Conservation (phyloP, 2,797 vertebrate genomes). For the Epinephelus coioides region DNA sequence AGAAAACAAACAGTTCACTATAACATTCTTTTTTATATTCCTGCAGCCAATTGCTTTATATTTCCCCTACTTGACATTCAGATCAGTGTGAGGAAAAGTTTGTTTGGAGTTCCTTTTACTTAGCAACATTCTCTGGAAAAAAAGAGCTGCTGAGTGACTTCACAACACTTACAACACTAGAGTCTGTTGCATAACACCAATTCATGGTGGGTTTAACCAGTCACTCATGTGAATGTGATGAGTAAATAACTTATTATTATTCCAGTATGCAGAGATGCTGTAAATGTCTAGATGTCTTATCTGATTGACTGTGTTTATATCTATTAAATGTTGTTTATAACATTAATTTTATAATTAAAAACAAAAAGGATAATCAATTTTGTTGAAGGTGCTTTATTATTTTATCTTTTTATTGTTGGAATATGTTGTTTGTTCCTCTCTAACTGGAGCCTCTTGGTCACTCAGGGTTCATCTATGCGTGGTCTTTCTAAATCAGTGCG, state of each 20-base stretch:
- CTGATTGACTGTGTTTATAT: background rate
- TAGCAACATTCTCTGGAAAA: constrained; percentile 73
- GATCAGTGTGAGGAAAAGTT: constrained; percentile 60
- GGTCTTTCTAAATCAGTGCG: constrained; percentile 51
- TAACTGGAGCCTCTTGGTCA: constrained; percentile 43
- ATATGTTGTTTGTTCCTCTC: constrained; percentile 42
- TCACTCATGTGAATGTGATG: constrained; percentile 19
- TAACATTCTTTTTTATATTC: constrained; percentile 14
- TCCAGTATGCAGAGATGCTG: background rate
- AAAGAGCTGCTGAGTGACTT: constrained; percentile 52
- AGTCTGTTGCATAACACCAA: constrained; percentile 51
- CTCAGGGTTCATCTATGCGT: constrained; percentile 32
- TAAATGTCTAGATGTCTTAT: background rate
- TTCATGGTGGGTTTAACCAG: constrained; percentile 30
- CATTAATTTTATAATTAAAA: background rate
- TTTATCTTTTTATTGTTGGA: constrained; percentile 7
- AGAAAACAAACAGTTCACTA: background rate
- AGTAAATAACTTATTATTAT: background rate
- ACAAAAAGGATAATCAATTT: constrained; percentile 12
- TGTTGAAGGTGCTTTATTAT: constrained; percentile 2
- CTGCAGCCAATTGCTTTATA: constrained; percentile 49
- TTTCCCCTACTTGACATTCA: constrained; percentile 74
- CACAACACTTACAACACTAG: constrained; percentile 46
- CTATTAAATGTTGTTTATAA: background rate
- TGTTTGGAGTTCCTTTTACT: constrained; percentile 67